Conservation (phyloP, 2,113 vertebrate species). For the Mastomys natalensis region DNA sequence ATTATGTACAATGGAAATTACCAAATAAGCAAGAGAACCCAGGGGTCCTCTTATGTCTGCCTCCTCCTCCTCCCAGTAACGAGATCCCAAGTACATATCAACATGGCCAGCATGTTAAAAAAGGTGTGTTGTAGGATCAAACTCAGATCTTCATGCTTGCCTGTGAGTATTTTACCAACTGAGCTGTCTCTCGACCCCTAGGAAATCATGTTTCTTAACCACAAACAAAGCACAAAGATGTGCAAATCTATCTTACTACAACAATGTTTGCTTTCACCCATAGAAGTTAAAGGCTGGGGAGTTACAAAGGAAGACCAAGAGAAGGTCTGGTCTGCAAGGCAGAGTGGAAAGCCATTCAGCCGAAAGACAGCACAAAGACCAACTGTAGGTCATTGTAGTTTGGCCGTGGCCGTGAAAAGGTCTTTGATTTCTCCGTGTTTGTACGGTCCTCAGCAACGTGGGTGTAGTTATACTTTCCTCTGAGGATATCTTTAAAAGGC, state of each 20-base stretch:
- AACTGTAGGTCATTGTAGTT: neutral
- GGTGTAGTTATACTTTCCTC: neutral
- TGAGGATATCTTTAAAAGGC: slow-evolving; percentile 4
- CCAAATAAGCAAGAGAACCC: neutral
- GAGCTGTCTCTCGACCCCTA: neutral
- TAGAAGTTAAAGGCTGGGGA: neutral
- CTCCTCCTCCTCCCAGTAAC: neutral
- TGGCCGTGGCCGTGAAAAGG: neutral
- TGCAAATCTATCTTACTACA: slow-evolving; percentile 11
- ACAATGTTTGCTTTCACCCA: neutral
- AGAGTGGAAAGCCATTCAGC: no score
- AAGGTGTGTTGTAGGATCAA: neutral
- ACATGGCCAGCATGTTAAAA: neutral
- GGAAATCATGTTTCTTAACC: neutral
- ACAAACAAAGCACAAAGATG: neutral
- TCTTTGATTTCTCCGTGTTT: neutral
- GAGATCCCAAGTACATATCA: neutral
- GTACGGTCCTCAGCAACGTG: neutral
- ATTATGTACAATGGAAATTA: neutral
- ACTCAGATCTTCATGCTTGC: neutral
- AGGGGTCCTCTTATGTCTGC: no score
- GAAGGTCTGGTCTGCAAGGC: neutral
- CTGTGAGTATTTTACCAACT: neutral
- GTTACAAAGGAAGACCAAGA: neutral
- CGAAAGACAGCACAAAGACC: neutral